Evolutionary conservation across 2,888 invertebrate genomes (phyloP).

Genomic region (Drosophila demipolita): DNA sequence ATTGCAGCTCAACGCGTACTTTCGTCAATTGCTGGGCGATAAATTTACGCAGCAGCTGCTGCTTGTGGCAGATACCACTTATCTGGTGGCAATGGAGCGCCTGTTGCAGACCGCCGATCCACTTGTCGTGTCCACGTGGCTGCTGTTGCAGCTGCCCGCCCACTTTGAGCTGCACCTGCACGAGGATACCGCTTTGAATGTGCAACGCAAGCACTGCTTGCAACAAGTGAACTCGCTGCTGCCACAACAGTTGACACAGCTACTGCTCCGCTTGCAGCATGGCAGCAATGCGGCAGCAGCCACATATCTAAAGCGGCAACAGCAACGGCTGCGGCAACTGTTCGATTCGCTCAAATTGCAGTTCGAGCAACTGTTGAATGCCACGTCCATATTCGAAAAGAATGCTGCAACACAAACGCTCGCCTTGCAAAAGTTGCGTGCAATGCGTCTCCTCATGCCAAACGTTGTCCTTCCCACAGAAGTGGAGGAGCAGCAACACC

Average conservation of each 20-base stretch:
- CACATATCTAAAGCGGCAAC: constrained; percentile 28
- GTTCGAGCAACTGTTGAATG: constrained; percentile 71
- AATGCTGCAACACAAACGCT: constrained; percentile 57
- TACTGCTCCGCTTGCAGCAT: constrained; percentile 66
- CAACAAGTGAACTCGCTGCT: constrained; percentile 68
- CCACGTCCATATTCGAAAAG: constrained; percentile 67
- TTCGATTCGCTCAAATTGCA: constrained; percentile 73
- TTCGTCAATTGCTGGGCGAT: constrained; percentile 60
- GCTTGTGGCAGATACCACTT: constrained; percentile 70
- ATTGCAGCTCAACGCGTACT: constrained; percentile 67
- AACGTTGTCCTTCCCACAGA: not conserved
- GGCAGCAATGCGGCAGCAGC: constrained; percentile 46
- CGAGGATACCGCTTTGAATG: constrained; percentile 58
- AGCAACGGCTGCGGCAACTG: constrained; percentile 49
- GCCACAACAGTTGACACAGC: constrained; percentile 64
- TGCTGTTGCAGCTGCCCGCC: constrained; percentile 77
- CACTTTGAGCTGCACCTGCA: constrained; percentile 78
- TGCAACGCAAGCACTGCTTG: constrained; percentile 71
- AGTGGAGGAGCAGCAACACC: not conserved
- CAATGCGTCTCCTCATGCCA: constrained; percentile 74
- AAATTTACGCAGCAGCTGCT: constrained; percentile 52
- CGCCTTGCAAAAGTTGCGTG: constrained; percentile 71
- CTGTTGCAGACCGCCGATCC: constrained; percentile 46
- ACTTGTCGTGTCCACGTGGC: constrained; percentile 69
- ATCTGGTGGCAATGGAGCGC: constrained; percentile 58